Conservation (phyloP, 2,113 vertebrate genomes). For the Desmodus rotundus region DNA sequence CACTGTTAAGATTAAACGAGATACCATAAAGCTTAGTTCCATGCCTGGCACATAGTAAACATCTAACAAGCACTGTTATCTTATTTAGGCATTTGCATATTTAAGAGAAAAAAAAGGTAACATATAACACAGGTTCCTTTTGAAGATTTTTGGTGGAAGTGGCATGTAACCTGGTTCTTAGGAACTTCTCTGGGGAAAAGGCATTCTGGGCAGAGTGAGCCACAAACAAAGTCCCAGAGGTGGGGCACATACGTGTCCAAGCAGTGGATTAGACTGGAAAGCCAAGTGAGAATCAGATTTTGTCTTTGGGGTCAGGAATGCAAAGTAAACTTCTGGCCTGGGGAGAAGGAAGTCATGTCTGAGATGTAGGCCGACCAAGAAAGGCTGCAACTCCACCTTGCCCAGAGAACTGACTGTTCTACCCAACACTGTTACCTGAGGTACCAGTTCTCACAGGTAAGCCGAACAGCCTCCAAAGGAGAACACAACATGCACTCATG, state of each 20-base stretch:
- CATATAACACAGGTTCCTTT: neutral
- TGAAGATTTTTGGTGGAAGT: neutral
- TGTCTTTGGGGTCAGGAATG: neutral
- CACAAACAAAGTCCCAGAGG: neutral
- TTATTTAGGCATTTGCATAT: neutral
- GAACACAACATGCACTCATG: fast-evolving
- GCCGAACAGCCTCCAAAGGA: neutral
- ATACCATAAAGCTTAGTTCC: neutral
- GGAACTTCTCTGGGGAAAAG: neutral
- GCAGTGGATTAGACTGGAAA: neutral
- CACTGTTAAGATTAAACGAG: neutral
- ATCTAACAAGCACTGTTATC: neutral
- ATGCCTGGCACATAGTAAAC: neutral
- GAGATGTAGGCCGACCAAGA: neutral
- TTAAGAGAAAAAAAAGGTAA: neutral
- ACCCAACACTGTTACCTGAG: too few relatives aligned
- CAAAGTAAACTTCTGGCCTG: neutral
- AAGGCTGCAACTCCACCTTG: neutral
- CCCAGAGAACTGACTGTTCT: neutral
- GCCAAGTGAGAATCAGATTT: neutral
- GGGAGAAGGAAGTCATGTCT: neutral
- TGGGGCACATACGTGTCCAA: neutral
- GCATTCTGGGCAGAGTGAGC: neutral
- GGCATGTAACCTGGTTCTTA: neutral
- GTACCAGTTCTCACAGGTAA: too few relatives aligned